phyloP scores from a whole-genome alignment of 2,888 invertebrate genomes.

The Serrognathus titanus region DNA sequence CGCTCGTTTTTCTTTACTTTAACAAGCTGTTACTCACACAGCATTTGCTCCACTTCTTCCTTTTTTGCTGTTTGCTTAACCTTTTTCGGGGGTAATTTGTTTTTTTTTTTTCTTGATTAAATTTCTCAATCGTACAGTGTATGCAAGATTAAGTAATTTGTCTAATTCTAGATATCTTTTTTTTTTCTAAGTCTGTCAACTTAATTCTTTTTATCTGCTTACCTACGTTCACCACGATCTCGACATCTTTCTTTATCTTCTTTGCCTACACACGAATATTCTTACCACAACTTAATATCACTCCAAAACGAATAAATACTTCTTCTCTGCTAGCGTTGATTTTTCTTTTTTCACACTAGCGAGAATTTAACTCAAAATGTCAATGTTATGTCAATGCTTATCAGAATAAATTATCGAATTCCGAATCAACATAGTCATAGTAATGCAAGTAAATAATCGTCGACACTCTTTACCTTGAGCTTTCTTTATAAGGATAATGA shows the following conservation, averaged over 20 bases:
- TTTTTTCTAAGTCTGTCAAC: slow-evolving; percentile 87
- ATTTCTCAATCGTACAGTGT: slow-evolving; percentile 83
- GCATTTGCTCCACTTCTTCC: slow-evolving; percentile 82
- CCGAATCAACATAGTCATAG: no score
- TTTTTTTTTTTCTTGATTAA: slow-evolving; percentile 96
- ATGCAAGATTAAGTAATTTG: slow-evolving; percentile 88
- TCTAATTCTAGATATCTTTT: slow-evolving; percentile 91
- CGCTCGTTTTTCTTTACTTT: slow-evolving; percentile 77
- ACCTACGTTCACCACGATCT: slow-evolving; percentile 91
- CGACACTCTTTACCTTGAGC: no score
- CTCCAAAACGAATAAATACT: slow-evolving; percentile 98
- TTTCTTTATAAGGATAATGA: slow-evolving; percentile 98
- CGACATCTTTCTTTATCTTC: slow-evolving; percentile 98
- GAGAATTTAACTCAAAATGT: slow-evolving; percentile 72
- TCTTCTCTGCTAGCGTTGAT: slow-evolving; percentile 73
- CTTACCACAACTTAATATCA: slow-evolving; percentile 98
- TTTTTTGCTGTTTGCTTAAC: slow-evolving; percentile 82
- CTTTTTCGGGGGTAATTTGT: slow-evolving; percentile 81
- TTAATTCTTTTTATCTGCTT: slow-evolving; percentile 96
- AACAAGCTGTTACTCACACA: slow-evolving; percentile 69
- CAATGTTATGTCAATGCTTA: slow-evolving; percentile 66
- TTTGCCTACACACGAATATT: slow-evolving; percentile 97
- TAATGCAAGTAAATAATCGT: no score
- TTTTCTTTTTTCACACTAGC: slow-evolving; percentile 85
- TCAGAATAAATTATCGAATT: slow-evolving; percentile 88